Evolutionary conservation across 2,888 invertebrate genomes (phyloP), one percentile per base, ranked within the genome.

Genomic region (Petrophora chlorosata): DNA sequence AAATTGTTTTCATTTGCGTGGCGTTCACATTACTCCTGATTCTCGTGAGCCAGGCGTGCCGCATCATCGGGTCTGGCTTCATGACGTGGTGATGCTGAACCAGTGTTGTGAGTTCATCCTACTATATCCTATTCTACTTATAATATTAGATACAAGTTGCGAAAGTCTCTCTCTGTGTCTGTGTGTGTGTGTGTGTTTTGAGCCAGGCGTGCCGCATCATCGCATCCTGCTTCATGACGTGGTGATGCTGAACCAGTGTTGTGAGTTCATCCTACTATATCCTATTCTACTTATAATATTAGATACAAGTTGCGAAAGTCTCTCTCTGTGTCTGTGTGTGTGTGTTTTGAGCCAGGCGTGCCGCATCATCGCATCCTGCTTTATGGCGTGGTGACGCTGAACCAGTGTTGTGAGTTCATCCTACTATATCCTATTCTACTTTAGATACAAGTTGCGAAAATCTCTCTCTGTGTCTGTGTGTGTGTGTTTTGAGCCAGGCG

Each of bases 1-100:
- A 83, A 43, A 76, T 82, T 2, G 78, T 83, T 3, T 76, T 77
- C 34, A 59, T 82, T n/a, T 79, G 80, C 54, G 68, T 83, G 2
- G 71, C 70, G 1, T 83, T 83, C 55, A 82, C 80, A 0, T 76
- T 83, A 16, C 32, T 83, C 0, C 59, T 83, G 5, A 79, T 83
- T 12, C 55, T 82, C 15, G 25, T 82, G 44, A 67, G 76, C 0
- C 81, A 83, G 44, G 72, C 75, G 7, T 73, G 75, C 48, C 70
- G 71, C 12, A 75, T 82, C 17, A 44, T 79, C 2, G 42, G 62
- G 1, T 56, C 68, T 3, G 73, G 74, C 0, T 77, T 76, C 35
- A 10, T 34, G 7, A 48, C 47, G 8, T 9, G 47, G 2, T 46
- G 28, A 43, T 17, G 14, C 19, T 25, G 29, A 34, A 16, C 3